Conservation (phyloP, 2,888 invertebrate genomes). For the Zygaena filipendulae region DNA sequence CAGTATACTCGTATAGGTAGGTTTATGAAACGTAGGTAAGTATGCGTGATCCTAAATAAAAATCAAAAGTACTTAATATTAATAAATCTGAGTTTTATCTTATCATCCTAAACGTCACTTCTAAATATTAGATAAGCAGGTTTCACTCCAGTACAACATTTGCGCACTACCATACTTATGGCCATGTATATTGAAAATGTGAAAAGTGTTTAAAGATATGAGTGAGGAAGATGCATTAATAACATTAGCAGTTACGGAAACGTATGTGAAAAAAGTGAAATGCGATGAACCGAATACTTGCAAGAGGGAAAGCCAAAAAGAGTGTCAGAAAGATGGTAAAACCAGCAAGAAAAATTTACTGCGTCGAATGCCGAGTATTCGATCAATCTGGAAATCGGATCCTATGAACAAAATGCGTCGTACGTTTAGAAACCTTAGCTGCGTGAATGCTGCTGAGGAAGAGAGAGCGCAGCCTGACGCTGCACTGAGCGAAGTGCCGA, state of each 20-base stretch:
- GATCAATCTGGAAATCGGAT: conserved; percentile 29
- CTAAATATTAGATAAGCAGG: conserved; percentile 44
- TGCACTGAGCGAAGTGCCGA: conserved; percentile 37
- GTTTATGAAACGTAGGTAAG: too few relatives aligned
- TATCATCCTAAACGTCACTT: conserved; percentile 55
- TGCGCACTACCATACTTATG: conserved; percentile 26
- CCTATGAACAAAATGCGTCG: conserved; percentile 32
- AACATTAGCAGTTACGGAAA: conserved; percentile 25
- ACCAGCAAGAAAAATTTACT: conserved; percentile 21
- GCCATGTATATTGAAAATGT: conserved; percentile 33
- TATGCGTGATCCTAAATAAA: conserved; percentile 17
- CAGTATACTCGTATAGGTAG: too few relatives aligned
- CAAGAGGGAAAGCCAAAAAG: conserved; percentile 18
- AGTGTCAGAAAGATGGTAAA: conserved; percentile 19
- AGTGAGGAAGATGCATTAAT: conserved; percentile 35
- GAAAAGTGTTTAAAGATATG: conserved; percentile 32
- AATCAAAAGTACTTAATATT: conserved; percentile 36
- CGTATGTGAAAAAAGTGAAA: conserved; percentile 25
- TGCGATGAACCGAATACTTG: conserved; percentile 16
- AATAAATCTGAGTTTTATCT: conserved; percentile 39
- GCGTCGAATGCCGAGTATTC: conserved; percentile 29
- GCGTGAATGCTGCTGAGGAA: conserved; percentile 30
- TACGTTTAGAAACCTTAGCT: conserved; percentile 38
- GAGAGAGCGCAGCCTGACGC: conserved; percentile 26
- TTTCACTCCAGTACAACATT: conserved; percentile 34